Evolutionary conservation across 2,888 invertebrate genomes (phyloP).

Genomic region (Plemyria rubiginata): DNA sequence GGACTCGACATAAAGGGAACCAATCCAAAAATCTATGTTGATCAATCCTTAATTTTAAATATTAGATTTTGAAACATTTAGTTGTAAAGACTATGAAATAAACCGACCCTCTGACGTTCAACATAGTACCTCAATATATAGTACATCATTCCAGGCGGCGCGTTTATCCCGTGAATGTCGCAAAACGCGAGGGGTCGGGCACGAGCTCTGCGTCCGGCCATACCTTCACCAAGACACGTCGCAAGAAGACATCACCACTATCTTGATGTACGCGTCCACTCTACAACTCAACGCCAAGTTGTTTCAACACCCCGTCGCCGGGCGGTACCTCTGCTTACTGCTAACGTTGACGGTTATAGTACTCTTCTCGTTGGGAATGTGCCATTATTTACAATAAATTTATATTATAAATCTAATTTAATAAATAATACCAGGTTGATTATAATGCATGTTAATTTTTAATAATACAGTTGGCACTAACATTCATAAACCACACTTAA

Average conservation of each 20-base stretch:
- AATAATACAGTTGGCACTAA: conserved; percentile 51
- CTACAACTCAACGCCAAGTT: conserved; percentile 90
- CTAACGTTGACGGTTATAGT: conserved; percentile 85
- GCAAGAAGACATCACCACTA: conserved; percentile 89
- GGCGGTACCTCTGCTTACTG: conserved; percentile 87
- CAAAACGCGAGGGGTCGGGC: conserved; percentile 89
- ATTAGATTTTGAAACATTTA: no score
- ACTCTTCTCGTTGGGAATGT: conserved; percentile 89
- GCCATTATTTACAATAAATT: conserved; percentile 84
- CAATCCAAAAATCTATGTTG: no score
- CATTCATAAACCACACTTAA: conserved; percentile 33
- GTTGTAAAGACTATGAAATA: no score
- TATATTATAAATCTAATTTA: conserved; percentile 34
- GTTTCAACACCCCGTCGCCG: conserved; percentile 89
- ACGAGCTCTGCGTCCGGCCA: conserved; percentile 91
- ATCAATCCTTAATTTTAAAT: no score
- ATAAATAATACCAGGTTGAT: conserved; percentile 32
- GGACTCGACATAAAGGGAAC: no score
- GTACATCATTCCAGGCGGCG: conserved; percentile 86
- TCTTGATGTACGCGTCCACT: conserved; percentile 90
- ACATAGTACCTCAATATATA: background rate
- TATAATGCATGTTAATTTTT: conserved; percentile 39
- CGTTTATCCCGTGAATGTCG: conserved; percentile 89
- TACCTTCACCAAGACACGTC: conserved; percentile 92
- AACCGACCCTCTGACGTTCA: background rate